Evolutionary conservation across 2,797 vertebrate species (phyloP).

Genomic region (Geotrypetes seraphini): DNA sequence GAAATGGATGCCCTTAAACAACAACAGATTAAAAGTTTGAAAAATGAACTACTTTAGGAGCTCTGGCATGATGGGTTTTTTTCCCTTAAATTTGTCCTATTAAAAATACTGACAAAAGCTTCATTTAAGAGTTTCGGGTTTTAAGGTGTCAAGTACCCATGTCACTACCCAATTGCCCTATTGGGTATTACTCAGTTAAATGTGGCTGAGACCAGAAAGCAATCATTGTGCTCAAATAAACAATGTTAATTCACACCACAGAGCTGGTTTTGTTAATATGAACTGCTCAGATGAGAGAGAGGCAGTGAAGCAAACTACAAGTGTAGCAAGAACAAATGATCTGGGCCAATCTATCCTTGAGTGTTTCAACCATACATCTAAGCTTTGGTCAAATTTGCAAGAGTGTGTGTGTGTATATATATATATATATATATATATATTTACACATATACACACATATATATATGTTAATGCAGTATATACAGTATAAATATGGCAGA

Average conservation of each 20-base stretch:
- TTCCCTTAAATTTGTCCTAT: constrained; percentile 30
- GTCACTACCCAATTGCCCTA: constrained; percentile 51
- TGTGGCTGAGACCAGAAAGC: constrained; percentile 44
- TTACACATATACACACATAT: no score
- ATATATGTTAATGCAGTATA: constrained; percentile 59
- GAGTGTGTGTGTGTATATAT: no score
- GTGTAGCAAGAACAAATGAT: constrained; percentile 62
- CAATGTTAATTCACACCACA: constrained; percentile 27
- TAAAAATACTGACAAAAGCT: constrained; percentile 59
- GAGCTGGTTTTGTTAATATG: constrained; percentile 35
- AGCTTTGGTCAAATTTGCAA: constrained; percentile 72
- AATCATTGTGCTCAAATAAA: constrained; percentile 40
- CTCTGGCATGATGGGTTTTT: constrained; percentile 25
- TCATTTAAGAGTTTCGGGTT: constrained; percentile 31
- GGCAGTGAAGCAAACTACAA: constrained; percentile 39
- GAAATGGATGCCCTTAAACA: constrained; percentile 16
- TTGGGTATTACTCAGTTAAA: constrained; percentile 53
- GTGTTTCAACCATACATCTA: constrained; percentile 45
- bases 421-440: no score
- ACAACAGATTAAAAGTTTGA: constrained; percentile 32
- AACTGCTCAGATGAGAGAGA: constrained; percentile 42
- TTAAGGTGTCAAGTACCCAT: constrained; percentile 49
- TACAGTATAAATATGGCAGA: constrained; percentile 58
- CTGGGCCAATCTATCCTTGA: constrained; percentile 51
- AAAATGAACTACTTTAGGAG: constrained; percentile 34